Evolutionary conservation across 2,113 vertebrate genomes (phyloP), one percentile per base, ranked within the genome.

Genomic region (Opisthocomus hoazin): DNA sequence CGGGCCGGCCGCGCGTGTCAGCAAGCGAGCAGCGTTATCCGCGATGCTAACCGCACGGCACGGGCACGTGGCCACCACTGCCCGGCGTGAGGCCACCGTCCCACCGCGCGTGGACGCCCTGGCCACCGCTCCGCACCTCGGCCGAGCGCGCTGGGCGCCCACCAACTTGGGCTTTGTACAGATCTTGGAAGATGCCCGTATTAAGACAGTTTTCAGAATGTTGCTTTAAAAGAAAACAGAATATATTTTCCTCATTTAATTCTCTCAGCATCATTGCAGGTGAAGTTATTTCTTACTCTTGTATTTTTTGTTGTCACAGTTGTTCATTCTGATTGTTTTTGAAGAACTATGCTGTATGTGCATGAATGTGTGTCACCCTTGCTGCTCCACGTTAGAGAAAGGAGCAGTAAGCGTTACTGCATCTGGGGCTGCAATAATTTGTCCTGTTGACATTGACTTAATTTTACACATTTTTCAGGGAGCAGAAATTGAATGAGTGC

Each of bases 391-490:
- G 10, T 75, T 71, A 85, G 21, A 91, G 41, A 81, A 90, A 93
- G 58, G 15, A 77, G 37, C 50, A 73, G n/a, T 66, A 32, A 68
- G 57, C 85, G 21, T 60, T 83, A 36, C 64, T 77, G 50, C 45
- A 37, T 56, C 51, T 57, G 29, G 4, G 14, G 20, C 54, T 91
- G 27, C 39, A 80, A 34, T 92, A 64, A 58, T 87, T 84, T 95
- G 24, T 69, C 45, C 48, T 87, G 71, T 80, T 90, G 65, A 87
- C 58, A 84, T 11, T 84, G 69, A 54, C 78, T 76, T 86, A 70
- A 86, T 94, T 94, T 96, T 94, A 54, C 51, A 76, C 17, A 37
- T 74, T 84, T 94, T 93, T 79, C 64, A 90, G 69, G 66, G 45
- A 85, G 27, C 13, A 76, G 65, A 84, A 86, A 45, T 82, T 64